phyloP scores from a whole-genome alignment of 2,797 vertebrate genomes.

The Pipistrellus pygmaeus region DNA sequence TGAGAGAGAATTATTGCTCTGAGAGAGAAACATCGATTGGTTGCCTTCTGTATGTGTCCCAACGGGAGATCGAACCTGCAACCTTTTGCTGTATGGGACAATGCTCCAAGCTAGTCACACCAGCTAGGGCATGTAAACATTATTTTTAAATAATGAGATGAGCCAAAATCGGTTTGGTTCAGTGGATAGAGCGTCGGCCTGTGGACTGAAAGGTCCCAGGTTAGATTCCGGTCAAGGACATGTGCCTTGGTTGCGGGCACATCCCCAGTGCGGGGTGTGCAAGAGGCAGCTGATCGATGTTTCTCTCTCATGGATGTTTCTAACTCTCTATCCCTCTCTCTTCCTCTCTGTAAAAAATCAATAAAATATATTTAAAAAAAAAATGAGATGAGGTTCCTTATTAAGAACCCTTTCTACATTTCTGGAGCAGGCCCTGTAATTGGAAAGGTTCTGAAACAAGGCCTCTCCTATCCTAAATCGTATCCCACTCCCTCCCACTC shows the following conservation, averaged over 20 bases:
- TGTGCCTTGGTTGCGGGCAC: too few relatives aligned
- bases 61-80: not conserved
- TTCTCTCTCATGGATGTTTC: too few relatives aligned
- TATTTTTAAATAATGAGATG: constrained; percentile 22
- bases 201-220: too few relatives aligned
- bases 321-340: too few relatives aligned
- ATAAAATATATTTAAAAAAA: too few relatives aligned
- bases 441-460: constrained; percentile 20
- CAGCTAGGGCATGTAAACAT: not conserved
- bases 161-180: too few relatives aligned
- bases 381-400: not conserved
- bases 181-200: too few relatives aligned
- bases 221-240: too few relatives aligned
- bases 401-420: not conserved
- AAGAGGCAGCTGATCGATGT: too few relatives aligned
- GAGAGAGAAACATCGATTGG: not conserved
- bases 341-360: too few relatives aligned
- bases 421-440: not conserved
- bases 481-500: not conserved
- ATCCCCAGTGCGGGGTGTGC: too few relatives aligned
- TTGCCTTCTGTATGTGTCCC: not conserved
- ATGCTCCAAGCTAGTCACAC: not conserved
- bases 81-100: not conserved
- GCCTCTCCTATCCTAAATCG: not conserved
- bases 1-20: not conserved